Conservation (phyloP, 1,140 invertebrate genomes). For the Drosophila pallidifrons region DNA sequence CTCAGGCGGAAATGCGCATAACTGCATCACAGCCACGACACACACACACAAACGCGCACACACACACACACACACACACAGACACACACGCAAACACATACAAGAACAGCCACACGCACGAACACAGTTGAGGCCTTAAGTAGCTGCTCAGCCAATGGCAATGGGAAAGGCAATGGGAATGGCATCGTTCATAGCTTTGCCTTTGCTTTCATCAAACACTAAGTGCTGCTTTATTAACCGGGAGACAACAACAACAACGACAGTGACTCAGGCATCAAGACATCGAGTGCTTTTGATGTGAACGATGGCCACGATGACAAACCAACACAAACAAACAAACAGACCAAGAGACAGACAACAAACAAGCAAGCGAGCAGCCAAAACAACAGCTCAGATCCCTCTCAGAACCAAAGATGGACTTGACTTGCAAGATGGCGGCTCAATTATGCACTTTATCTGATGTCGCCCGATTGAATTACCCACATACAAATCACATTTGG, state of each 20-base stretch:
- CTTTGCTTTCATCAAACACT: slow-evolving; percentile 51
- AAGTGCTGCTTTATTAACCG: slow-evolving; percentile 77
- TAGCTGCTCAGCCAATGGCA: slow-evolving; percentile 43
- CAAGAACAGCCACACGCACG: slow-evolving; percentile 10
- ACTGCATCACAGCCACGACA: slow-evolving; percentile 69
- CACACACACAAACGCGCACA: slow-evolving; percentile 36
- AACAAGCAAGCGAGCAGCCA: slow-evolving; percentile 22
- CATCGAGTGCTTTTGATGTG: slow-evolving; percentile 40
- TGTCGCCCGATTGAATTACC: slow-evolving; percentile 54
- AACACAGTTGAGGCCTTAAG: slow-evolving; percentile 51
- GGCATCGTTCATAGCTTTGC: slow-evolving; percentile 28
- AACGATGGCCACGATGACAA: slow-evolving; percentile 30
- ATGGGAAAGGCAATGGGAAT: slow-evolving; percentile 37
- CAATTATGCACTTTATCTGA: slow-evolving; percentile 67
- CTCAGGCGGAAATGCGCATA: slow-evolving; percentile 76
- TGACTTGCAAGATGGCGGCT: slow-evolving; percentile 31
- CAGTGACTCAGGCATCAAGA: slow-evolving; percentile 25
- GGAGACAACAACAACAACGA: slow-evolving; percentile 46
- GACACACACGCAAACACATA: slow-evolving; percentile 27
- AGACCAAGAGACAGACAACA: slow-evolving; percentile 27
- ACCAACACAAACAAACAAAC: slow-evolving; percentile 17
- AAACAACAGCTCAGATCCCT: slow-evolving; percentile 25
- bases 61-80: slow-evolving; percentile 18
- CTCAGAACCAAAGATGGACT: slow-evolving; percentile 9
- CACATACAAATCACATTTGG: slow-evolving; percentile 57